Evolutionary conservation across 30 jellyfish, hydroid and myxozoan genomes (phyloP), one percentile per base, ranked within the genome.

Genomic region (Euphysa ruthae): DNA sequence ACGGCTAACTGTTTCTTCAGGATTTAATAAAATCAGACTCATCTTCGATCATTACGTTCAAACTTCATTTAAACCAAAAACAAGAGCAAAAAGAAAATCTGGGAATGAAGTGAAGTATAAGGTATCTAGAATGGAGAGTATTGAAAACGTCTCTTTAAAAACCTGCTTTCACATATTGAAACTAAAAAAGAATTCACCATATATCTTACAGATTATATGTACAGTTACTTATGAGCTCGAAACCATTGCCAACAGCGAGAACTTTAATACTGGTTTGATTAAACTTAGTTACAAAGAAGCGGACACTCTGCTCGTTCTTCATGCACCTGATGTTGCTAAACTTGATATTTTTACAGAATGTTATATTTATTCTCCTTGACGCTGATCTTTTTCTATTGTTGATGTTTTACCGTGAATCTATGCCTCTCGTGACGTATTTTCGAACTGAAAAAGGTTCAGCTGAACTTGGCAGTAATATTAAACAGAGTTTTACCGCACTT

Each of bases 301-400:
- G 18, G 81, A 68, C 24, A 68, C 81, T 7, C 81, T 68, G 23
- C 62, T 43, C 20, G 63, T 68, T 44, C 81, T 68, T 34, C 61
- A 68, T 49, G 43, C 81, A n/a, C 4, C 29, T 46, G 81, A 68
- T 35, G 49, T 68, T 68, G 81, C 77, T 2, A 49, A 50, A 68
- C 54, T 69, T 35, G 22, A 18, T 68, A 55, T 70, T 19, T 49
- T 49, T 49, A 42, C 35, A 34, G 77, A 68, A 31, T 46, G 77
- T 15, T 23, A 5, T 49, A 31, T 68, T 33, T 46, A 42, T 14
- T 68, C 81, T 14, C 81, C 77, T 23, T 26, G n/a, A 46, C 49
- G 49, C 81, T 43, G 81, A 68, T 50, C 71, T 68, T 33, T 29
- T 44, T 68, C 54, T 68, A 31, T 25, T 43, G 10, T 27, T 24